Evolutionary conservation across 2,888 invertebrate genomes (phyloP).

Genomic region (Boloria euphrosyne): DNA sequence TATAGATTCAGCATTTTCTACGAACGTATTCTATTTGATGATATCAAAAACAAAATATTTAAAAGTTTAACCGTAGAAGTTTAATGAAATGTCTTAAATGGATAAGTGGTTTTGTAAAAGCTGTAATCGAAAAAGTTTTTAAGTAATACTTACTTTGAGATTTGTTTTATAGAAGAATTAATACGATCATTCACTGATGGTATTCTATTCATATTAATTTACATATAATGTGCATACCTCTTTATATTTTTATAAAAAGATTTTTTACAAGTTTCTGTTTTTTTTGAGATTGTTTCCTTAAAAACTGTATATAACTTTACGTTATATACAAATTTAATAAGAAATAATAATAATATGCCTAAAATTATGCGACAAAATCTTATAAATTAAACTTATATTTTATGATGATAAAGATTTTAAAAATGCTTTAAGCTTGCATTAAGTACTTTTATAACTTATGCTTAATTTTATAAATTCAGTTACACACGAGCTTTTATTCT

Average conservation of each 20-base stretch:
- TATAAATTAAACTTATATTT: too few species aligned
- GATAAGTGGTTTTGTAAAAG: slow-evolving; percentile 27
- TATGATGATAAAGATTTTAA: too few species aligned
- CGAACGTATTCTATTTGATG: slow-evolving; percentile 2
- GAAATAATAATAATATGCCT: too few species aligned
- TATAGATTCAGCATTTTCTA: not conserved
- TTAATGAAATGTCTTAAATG: slow-evolving; percentile 27
- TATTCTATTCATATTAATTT: not conserved
- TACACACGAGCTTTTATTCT: slow-evolving; percentile 7
- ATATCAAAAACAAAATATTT: slow-evolving; percentile 21
- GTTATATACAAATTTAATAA: too few species aligned
- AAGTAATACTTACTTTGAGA: slow-evolving; percentile 22
- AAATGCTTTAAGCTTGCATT: not conserved
- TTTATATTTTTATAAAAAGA: too few species aligned
- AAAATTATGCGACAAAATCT: too few species aligned
- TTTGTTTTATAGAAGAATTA: slow-evolving; percentile 11
- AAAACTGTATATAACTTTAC: too few species aligned
- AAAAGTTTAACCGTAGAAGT: slow-evolving; percentile 27
- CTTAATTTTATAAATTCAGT: slow-evolving; percentile 10
- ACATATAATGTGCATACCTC: too few species aligned
- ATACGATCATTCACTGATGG: slow-evolving; percentile 1
- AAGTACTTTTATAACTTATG: not conserved
- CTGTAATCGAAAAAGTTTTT: slow-evolving; percentile 31
- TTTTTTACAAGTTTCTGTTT: too few species aligned
- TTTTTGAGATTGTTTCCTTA: too few species aligned